Conservation (phyloP, 2,888 invertebrate species). For the Drosophila parthenogenetica region DNA sequence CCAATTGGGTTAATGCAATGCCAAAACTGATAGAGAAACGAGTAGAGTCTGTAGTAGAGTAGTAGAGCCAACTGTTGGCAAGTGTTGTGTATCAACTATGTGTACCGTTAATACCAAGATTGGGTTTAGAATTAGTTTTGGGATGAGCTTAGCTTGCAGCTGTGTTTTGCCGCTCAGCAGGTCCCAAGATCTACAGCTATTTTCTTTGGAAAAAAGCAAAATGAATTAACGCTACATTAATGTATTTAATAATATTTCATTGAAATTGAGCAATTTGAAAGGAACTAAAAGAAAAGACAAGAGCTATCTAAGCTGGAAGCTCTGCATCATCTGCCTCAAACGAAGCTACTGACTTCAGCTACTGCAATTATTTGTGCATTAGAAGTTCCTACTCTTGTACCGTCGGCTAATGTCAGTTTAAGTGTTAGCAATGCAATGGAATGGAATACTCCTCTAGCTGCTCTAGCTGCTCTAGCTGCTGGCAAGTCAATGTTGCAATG, state of each 20-base stretch:
- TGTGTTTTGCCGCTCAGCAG: slow-evolving; percentile 47
- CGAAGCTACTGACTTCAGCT: slow-evolving; percentile 59
- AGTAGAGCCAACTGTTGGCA: slow-evolving; percentile 37
- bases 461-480: too few relatives aligned
- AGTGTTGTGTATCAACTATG: slow-evolving; percentile 12
- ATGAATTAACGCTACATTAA: slow-evolving; percentile 78
- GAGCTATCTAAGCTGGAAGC: slow-evolving; percentile 10
- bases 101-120: slow-evolving; percentile 38
- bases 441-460: slow-evolving; percentile 59
- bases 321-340: slow-evolving; percentile 3
- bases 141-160: slow-evolving; percentile 29
- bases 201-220: slow-evolving; percentile 71
- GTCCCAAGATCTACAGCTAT: slow-evolving; percentile 54
- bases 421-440: slow-evolving; percentile 63
- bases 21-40: slow-evolving; percentile 27
- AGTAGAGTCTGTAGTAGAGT: slow-evolving; percentile 1
- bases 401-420: slow-evolving; percentile 77
- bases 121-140: slow-evolving; percentile 24
- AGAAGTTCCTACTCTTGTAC: slow-evolving; percentile 56
- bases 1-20: slow-evolving; percentile 48
- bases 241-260: slow-evolving; percentile 81
- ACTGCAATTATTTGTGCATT: slow-evolving; percentile 80
- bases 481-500: slow-evolving; percentile 47
- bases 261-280: slow-evolving; percentile 77
- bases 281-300: slow-evolving; percentile 32